Evolutionary conservation across 2,888 invertebrate genomes (phyloP), one percentile per base, ranked within the genome.

Genomic region (Gnatocerus cornutus): DNA sequence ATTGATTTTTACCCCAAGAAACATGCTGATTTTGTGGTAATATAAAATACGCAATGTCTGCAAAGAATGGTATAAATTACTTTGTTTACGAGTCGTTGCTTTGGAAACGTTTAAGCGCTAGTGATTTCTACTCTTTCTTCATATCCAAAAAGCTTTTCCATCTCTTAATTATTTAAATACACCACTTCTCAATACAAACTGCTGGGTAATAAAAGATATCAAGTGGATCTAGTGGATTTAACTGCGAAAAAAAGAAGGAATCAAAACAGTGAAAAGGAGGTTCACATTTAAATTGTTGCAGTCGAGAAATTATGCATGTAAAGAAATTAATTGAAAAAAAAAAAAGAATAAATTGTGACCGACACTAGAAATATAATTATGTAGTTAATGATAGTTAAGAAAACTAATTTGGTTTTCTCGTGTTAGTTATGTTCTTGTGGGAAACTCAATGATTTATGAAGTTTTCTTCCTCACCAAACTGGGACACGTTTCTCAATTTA

Each of bases 41-140:
- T 16, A 46, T 10, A 39, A 61, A 53, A 64, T 13, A 14, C 29
- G 29, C 6, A 10, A 39, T 30, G 13, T 13, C 29, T 16, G 48
- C 39, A 63, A 27, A 50, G 63, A 62, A 27, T 45, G 48, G 64
- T 33, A 64, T 45, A 64, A 64, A 64, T 64, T 43, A 64, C 64
- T 64, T 53, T 64, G 64, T 64, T 64, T 64, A 64, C 63, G 27
- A 50, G 41, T 8, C 39, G 14, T 64, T 13, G 53, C 45, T 52
- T 13, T 41, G 29, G 45, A 41, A 39, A 52, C 62, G 27, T 61
- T 61, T 61, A 52, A 21, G 12, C 4, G 29, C 43, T 30, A 13
- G 58, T 59, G 46, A 46, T 59, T 58, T 27, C 27, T 41, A 41
- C 12, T 56, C 37, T 27, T 21, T 13, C 9, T 3, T 12, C 9